Base-by-base conservation (phyloP, 2,888 invertebrate species). In the Eristalinus aeneus region DNA sequence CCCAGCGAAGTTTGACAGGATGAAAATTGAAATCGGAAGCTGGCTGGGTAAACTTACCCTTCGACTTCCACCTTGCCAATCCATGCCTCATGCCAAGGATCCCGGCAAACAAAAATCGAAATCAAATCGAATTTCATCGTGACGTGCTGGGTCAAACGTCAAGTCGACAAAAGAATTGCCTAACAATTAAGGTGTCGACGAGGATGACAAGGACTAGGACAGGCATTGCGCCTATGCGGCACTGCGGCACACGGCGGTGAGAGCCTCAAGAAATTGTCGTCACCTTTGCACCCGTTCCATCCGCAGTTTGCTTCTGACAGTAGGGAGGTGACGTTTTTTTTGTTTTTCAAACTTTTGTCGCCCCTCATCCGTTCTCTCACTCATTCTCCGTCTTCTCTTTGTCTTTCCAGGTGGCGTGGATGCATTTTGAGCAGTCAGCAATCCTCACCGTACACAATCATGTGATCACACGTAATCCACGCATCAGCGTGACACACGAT, bases 351-450 rank as follows among this genome's bases (percentile, higher is more conserved):
- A 23, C 23, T 56, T 56, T 1, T 56, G 56, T 4, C 20, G 20
- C 22, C 20, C 2, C 12, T 1, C 12, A 1, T 0, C 0, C 4
- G 5, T 2, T 54, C 23, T 23, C 36, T 63, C 46, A 46, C 32
- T 54, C 20, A 69, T 8, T 34, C 23, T 8, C 10, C 31, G 79
- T 4, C 65, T 22, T 80, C 32, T 81, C 75, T 76, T 60, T 64
- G 34, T 58, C 88, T 89, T 74, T 93, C 31, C 93, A 98, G 98
- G 97, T 98, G 88, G 98, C 98, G 90, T 98, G 98, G 98, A 98
- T 98, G 96, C 97, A 98, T 93, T 97, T 97, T 92, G 98, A 98
- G 92, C 97, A 97, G 93, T 97, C 97, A 71, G 97, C 98, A 65
- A 98, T 98, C 90, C 93, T 98, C 91, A 97, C 98, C 61, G 97